phyloP scores from a whole-genome alignment of 2,113 vertebrate species.

The Epinephelus cyanopodus region DNA sequence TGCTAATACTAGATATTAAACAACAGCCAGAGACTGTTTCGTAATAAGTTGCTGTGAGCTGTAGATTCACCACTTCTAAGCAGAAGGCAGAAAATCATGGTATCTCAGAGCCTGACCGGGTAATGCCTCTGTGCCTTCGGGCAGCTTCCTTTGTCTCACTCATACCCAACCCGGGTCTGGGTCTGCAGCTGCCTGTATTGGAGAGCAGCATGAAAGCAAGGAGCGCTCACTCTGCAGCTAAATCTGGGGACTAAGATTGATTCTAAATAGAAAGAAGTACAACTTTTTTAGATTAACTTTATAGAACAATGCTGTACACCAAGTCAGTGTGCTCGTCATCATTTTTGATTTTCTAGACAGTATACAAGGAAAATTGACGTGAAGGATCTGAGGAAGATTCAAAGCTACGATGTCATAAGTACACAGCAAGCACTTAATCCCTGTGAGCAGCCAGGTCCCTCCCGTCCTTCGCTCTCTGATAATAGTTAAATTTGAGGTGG shows the following conservation, averaged over 20 bases:
- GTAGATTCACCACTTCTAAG: no score
- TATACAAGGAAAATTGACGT: not conserved
- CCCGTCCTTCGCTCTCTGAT: conserved; percentile 55
- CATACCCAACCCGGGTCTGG: no score
- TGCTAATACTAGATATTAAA: no score
- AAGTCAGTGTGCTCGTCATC: not conserved
- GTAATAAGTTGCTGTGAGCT: no score
- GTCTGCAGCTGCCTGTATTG: no score
- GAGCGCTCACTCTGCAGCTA: no score
- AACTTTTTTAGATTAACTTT: not conserved
- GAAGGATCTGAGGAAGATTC: conserved; percentile 17
- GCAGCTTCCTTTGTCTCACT: no score
- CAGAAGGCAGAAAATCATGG: no score
- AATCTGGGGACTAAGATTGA: not conserved
- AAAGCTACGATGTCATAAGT: conserved; percentile 17
- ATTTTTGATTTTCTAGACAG: not conserved
- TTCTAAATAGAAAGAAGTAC: not conserved
- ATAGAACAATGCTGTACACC: not conserved
- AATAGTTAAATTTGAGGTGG: conserved; percentile 65
- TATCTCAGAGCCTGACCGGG: no score
- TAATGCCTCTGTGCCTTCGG: no score
- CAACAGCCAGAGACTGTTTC: no score
- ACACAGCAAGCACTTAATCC: conserved; percentile 43
- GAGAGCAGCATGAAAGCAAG: no score
- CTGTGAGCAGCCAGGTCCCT: conserved; percentile 34